These are phyloP conservation scores for Oryzias curvinotus DNA, from an alignment of 2,113 vertebrate genomes.

Conservation along the genomic window DNA sequence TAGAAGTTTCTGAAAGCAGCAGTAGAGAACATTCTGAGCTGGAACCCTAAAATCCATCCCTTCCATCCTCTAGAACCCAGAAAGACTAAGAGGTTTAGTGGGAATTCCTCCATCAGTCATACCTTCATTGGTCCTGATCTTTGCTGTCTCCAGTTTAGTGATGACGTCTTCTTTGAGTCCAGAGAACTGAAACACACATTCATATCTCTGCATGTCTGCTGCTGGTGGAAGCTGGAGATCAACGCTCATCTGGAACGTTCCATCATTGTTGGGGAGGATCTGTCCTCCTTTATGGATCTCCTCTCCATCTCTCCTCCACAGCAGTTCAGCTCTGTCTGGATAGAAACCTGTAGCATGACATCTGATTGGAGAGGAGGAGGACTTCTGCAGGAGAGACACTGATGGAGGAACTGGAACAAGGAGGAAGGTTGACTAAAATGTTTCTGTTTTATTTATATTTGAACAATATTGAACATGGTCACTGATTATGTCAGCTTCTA, in stretches of 20 bases:
- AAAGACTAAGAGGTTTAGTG: not conserved
- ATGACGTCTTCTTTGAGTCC: not conserved
- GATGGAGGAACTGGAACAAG: conserved; percentile 8
- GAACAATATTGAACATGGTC: not conserved
- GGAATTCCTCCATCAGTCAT: not conserved
- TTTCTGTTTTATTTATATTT: not conserved
- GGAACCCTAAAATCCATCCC: not conserved
- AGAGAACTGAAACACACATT: conserved; percentile 35
- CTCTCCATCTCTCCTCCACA: conserved; percentile 38
- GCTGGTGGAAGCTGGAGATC: conserved; percentile 15
- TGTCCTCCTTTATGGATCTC: conserved; percentile 36
- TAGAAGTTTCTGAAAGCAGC: too few species aligned
- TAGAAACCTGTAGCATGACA: conserved; percentile 49
- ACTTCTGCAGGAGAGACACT: conserved; percentile 48
- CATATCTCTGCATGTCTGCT: conserved; percentile 19
- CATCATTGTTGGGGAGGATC: conserved; percentile 18
- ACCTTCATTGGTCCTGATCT: conserved; percentile 13
- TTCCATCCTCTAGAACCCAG: not conserved
- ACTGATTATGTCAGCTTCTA: too few species aligned
- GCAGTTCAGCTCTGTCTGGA: conserved; percentile 16
- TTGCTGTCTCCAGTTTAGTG: too few species aligned
- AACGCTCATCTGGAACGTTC: too few species aligned
- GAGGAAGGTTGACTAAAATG: not conserved
- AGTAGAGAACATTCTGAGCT: too few species aligned
- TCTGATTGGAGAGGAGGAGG: conserved; percentile 35